Conservation (phyloP, 2,888 invertebrate species). For the Sialis fuliginosa region DNA sequence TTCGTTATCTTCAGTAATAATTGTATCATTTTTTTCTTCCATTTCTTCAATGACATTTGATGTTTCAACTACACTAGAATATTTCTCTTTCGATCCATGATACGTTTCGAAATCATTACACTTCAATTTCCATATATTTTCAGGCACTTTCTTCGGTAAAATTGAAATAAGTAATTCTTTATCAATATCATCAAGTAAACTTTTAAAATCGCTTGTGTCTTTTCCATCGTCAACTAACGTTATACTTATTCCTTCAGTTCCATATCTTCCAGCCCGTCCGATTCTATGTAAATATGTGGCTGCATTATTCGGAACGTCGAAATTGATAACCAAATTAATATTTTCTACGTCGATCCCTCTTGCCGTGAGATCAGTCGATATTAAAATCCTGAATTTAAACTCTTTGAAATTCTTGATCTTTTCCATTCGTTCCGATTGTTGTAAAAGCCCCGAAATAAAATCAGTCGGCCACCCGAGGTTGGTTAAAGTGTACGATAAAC, state of each 20-base stretch:
- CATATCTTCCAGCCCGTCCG: constrained; percentile 89
- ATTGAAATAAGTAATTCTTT: too few species aligned
- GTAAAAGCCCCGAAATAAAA: constrained; percentile 61
- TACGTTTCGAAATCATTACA: too few species aligned
- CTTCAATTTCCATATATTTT: too few species aligned
- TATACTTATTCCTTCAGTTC: constrained; percentile 65
- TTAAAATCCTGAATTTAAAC: constrained; percentile 65
- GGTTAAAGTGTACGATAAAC: constrained; percentile 51
- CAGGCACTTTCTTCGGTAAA: too few species aligned
- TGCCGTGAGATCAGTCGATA: constrained; percentile 82
- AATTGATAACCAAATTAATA: constrained; percentile 83
- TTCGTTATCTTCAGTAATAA: too few species aligned
- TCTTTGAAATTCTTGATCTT: constrained; percentile 62
- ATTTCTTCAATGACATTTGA: too few species aligned
- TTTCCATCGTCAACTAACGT: constrained; percentile 49
- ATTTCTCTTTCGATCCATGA: too few species aligned
- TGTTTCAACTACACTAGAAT: too few species aligned
- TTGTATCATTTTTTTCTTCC: too few species aligned
- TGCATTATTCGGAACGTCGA: constrained; percentile 65
- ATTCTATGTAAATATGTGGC: constrained; percentile 87
- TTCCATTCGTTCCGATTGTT: constrained; percentile 57
- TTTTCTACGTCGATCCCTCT: constrained; percentile 89
- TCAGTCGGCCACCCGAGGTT: constrained; percentile 60
- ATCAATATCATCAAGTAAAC: constrained; percentile 37
- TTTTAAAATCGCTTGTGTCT: constrained; percentile 39